Conservation (phyloP, 2,797 vertebrate species). For the Poecilia picta region DNA sequence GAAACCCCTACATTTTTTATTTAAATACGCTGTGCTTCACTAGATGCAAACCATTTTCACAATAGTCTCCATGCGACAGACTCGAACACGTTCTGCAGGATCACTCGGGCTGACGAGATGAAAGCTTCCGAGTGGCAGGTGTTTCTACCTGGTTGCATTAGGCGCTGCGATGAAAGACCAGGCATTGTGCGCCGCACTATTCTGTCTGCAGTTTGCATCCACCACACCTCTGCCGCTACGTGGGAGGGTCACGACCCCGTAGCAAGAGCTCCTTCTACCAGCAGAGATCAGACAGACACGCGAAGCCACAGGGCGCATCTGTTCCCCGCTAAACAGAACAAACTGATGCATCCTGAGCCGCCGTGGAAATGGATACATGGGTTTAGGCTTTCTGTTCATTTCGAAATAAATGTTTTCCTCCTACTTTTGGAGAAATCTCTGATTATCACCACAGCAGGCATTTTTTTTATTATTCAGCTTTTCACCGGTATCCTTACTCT, state of each 20-base stretch:
- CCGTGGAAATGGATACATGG: constrained; percentile 17
- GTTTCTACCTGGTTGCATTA: constrained; percentile 49
- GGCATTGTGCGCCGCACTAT: constrained; percentile 45
- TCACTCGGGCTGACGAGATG: constrained; percentile 34
- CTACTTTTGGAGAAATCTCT: background rate
- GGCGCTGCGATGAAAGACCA: constrained; percentile 44
- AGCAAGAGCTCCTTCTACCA: constrained; percentile 52
- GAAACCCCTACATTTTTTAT: background rate
- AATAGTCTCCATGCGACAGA: constrained; percentile 20
- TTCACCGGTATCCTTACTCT: background rate
- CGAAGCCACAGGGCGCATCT: constrained; percentile 33
- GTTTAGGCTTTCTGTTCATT: background rate
- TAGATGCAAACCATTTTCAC: constrained; percentile 2
- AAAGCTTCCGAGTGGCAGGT: constrained; percentile 47
- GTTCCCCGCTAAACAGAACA: constrained; percentile 50
- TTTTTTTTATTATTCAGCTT: background rate
- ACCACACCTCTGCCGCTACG: constrained; percentile 15
- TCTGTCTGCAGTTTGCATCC: constrained; percentile 40
- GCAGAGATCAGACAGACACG: constrained; percentile 57
- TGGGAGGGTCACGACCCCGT: constrained; percentile 57
- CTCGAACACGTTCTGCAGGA: constrained; percentile 9
- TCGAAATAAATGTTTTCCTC: background rate
- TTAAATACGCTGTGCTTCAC: constrained; percentile 7
- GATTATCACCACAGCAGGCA: background rate
- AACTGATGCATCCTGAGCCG: constrained; percentile 51